Base-by-base conservation (phyloP, 2,113 vertebrate genomes). In the Caloenas nicobarica region DNA sequence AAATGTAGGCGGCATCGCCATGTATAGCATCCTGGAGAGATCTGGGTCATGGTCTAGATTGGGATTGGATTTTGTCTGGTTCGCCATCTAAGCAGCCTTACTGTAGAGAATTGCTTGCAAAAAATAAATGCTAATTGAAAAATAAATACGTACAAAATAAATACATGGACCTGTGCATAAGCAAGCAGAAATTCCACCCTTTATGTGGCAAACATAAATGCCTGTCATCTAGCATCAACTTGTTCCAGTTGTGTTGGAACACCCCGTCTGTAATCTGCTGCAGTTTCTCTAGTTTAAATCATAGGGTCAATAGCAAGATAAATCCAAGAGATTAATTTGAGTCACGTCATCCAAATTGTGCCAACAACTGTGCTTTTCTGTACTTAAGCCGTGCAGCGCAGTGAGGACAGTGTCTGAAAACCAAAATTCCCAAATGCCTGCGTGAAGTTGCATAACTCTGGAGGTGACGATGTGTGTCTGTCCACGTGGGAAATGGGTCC, bases 281-380 rank as follows among this genome's bases (percentile, higher is more conserved):
- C 31, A 48, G 68, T 83, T 81, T 60, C 56, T 34, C 69, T 83
- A 79, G 2, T 70, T 89, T 88, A 74, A 87, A 46, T 90, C 91
- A 50, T 72, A 62, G 61, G 72, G 87, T 92, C 91, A 69, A 16
- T 62, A 62, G 70, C 81, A 76, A 81, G 71, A 80, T 91, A 95
- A 97, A 25, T 48, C 91, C 78, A 65, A 74, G 89, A 70, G 87
- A 93, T 95, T 88, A 89, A 81, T 51, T 66, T 58, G 50, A 58
- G 68, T 57, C 90, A 94, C 7, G 5, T 88, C 64, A 51, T 60
- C 33, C 31, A 44, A 17, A 44, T 2, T 58, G 74, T 90, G 88
- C 79, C 76, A 71, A 33, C 46, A 93, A 48, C 51, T 88, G 51
- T 94, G 88, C 69, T 91, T 94, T 93, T 93, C 56, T 91, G 17